Base-by-base conservation (phyloP, 2,797 vertebrate genomes). In the Pitangus sulphuratus region DNA sequence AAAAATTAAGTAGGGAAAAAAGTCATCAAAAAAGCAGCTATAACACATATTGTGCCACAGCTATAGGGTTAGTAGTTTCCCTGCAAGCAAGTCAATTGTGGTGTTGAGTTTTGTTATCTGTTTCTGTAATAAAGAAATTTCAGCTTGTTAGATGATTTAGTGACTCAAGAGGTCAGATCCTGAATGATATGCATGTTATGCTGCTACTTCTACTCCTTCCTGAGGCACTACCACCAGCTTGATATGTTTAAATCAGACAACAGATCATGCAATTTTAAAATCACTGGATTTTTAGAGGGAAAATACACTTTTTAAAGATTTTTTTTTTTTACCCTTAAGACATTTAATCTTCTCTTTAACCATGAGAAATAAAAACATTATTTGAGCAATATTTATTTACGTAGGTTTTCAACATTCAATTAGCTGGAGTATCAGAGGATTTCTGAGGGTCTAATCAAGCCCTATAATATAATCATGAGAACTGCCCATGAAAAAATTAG, bases 91-190 rank as follows among this genome's bases (percentile, higher is more conserved):
- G 44, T 58, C 51, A 84, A 22, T 30, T 51, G 74, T 64, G 60
- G 18, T 70, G 31, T 14, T 78, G 31, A 30, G 20, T 81, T 93
- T 70, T 83, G 26, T 84, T 83, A 35, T 74, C 15, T 84, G 8
- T 50, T 72, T 61, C 33, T 8, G 26, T 24, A 39, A 66, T 22
- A 72, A 60, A 61, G 64, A 74, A 62, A 84, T 68, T 93, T 37
- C 80, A 87, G 64, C 39, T 89, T 64, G 68, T 90, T 94, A 93
- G 66, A 92, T 53, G 31, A 87, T 76, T 83, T 70, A 74, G 64
- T 84, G 77, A 53, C 77, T 76, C 40, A 66, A 84, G 74, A 53
- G 26, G 44, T 87, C 71, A 87, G 44, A 70, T 74, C 51, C 45
- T 42, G 33, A 87, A 87, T 12, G 16, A 25, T 79, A 30, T 72